Conservation (phyloP, 2,113 vertebrate species). For the Laticauda colubrina region DNA sequence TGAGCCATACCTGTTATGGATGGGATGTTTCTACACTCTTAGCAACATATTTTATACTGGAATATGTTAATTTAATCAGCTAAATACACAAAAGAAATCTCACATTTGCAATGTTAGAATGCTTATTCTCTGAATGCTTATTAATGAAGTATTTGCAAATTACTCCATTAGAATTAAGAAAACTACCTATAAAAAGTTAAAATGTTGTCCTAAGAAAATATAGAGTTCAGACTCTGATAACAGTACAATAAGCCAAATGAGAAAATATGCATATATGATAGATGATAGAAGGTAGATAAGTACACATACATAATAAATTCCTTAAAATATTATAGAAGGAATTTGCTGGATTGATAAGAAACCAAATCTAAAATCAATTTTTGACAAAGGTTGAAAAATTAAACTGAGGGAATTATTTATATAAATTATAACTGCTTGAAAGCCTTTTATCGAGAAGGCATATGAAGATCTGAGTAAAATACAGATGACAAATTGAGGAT, state of each 20-base stretch:
- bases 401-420: not conserved
- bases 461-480: not conserved
- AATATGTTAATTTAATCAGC: not conserved
- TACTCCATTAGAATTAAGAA: not conserved
- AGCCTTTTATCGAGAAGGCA: not conserved
- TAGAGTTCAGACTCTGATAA: not conserved
- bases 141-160: not conserved
- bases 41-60: not conserved
- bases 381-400: not conserved
- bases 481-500: not conserved
- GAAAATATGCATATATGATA: not conserved
- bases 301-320: not conserved
- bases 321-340: not conserved
- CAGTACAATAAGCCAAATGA: not conserved
- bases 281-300: not conserved
- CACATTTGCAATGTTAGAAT: not conserved
- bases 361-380: not conserved
- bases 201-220: not conserved
- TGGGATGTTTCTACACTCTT: not conserved
- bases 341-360: not conserved
- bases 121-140: not conserved
- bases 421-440: not conserved
- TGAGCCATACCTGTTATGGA: not conserved
- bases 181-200: not conserved
- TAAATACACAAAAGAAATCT: not conserved